Evolutionary conservation across 37 sponge, comb jelly and placozoan genomes (phyloP).

Genomic region (Chondrilla cf. caribensis): DNA sequence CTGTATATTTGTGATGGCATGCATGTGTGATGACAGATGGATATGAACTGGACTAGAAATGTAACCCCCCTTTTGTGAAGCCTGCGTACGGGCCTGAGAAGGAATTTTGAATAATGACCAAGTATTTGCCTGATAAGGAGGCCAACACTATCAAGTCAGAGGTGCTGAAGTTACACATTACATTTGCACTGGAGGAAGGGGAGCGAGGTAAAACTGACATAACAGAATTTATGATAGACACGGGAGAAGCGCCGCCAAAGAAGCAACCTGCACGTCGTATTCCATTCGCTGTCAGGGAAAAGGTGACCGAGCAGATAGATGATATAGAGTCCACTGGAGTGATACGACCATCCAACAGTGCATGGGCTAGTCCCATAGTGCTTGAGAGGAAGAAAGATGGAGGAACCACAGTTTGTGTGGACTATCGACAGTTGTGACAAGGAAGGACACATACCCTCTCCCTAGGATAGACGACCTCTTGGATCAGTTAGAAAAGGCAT

Average conservation of each 20-base stretch:
- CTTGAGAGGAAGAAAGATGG: conserved; percentile 32
- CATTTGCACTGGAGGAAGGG: conserved; percentile 2
- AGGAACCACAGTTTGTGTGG: not conserved
- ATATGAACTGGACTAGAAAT: too few relatives aligned
- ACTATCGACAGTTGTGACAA: conserved; percentile 21
- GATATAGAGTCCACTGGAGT: conserved; percentile 10
- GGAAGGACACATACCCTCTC: conserved; percentile 17
- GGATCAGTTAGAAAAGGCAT: not conserved
- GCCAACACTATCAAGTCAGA: not conserved
- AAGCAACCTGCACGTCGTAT: not conserved
- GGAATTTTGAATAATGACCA: too few relatives aligned
- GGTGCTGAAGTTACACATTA: conserved; percentile 19
- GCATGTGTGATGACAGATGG: too few relatives aligned
- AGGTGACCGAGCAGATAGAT: conserved; percentile 11
- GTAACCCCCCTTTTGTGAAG: too few relatives aligned
- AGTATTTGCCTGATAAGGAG: not conserved
- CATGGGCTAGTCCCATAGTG: conserved; percentile 29
- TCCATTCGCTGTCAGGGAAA: not conserved
- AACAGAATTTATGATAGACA: not conserved
- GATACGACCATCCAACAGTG: not conserved
- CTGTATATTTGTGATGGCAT: too few relatives aligned
- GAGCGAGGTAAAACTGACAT: not conserved
- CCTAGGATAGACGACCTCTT: conserved; percentile 12
- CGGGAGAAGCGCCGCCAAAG: conserved; percentile 13
- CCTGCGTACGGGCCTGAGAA: too few relatives aligned